phyloP scores from a whole-genome alignment of 2,113 vertebrate species.

The Diphyllodes magnificus region DNA sequence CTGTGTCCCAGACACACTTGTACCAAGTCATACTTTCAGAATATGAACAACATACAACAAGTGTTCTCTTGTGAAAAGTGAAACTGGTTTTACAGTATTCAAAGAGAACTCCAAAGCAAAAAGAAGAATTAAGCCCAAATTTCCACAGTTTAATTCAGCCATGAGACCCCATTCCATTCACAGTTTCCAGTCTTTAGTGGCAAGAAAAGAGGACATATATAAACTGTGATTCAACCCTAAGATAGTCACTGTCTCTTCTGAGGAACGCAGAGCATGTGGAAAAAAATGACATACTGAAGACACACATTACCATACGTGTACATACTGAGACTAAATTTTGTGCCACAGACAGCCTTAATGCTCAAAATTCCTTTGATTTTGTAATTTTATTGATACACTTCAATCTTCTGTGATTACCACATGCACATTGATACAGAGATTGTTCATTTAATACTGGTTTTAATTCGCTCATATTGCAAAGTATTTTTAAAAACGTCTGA shows the following conservation, averaged over 20 bases:
- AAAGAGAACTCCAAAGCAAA: not conserved
- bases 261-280: not conserved
- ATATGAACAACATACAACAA: not conserved
- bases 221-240: not conserved
- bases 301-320: not conserved
- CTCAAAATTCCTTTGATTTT: not conserved
- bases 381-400: not conserved
- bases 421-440: not conserved
- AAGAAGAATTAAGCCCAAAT: not conserved
- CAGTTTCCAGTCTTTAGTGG: accelerated
- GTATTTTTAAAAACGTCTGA: not conserved
- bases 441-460: not conserved
- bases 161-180: not conserved
- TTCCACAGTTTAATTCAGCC: not conserved
- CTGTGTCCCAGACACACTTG: not conserved
- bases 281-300: not conserved
- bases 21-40: not conserved
- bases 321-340: not conserved
- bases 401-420: not conserved
- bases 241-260: not conserved
- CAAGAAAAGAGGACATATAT: not conserved
- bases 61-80: not conserved
- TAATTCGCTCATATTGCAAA: not conserved
- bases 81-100: not conserved
- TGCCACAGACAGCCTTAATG: not conserved